A percentile compares a stretch with the other conserved stretches of the same genome.
Conservation (phyloP, 2,888 invertebrate genomes). For the Anarsia innoxiella region DNA sequence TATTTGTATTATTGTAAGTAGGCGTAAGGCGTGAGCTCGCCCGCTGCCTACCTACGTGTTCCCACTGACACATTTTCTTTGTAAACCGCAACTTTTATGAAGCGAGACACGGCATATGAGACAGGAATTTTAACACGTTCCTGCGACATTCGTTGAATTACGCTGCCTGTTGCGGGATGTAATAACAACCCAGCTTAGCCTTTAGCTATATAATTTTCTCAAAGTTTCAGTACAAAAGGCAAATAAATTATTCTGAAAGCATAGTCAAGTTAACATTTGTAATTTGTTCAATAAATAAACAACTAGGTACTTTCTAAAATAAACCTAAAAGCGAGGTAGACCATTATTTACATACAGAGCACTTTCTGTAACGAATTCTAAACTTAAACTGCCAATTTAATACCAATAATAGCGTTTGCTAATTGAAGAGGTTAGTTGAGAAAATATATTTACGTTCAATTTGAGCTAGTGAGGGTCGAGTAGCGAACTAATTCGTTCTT, state of each 20-base stretch:
- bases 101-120: slow-evolving; percentile 27
- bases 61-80: slow-evolving; percentile 45
- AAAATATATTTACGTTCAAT: slow-evolving; percentile 17
- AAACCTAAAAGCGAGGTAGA: too few species aligned
- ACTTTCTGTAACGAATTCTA: not conserved
- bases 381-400: not conserved
- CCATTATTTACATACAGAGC: too few species aligned
- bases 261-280: too few species aligned
- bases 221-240: too few species aligned
- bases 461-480: slow-evolving; percentile 19
- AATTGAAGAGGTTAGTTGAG: slow-evolving; percentile 18
- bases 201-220: too few species aligned
- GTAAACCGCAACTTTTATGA: slow-evolving; percentile 34
- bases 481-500: slow-evolving; percentile 23
- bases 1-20: not conserved
- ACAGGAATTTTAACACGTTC: slow-evolving; percentile 22
- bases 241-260: too few species aligned
- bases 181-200: too few species aligned
- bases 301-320: too few species aligned
- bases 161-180: not conserved
- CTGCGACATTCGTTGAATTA: not conserved
- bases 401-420: slow-evolving; percentile 8
- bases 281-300: too few species aligned
- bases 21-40: too few species aligned
- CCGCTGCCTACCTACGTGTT: slow-evolving; percentile 16